Base-by-base conservation (phyloP, 2,797 vertebrate genomes). In the Lycodopsis pacificus region DNA sequence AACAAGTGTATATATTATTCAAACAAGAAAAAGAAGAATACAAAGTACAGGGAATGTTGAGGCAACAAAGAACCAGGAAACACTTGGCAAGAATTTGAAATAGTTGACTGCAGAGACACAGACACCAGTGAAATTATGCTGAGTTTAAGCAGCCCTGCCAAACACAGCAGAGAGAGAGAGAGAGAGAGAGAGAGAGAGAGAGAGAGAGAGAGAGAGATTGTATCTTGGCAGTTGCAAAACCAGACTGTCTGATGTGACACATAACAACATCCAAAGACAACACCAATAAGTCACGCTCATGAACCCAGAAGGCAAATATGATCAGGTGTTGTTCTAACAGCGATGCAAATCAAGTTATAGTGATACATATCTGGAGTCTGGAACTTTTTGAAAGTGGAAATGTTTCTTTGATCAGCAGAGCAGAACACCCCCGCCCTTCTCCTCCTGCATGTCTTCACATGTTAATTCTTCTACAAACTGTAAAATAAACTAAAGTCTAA, bases 301-400 rank as follows among this genome's bases (percentile, higher is more conserved):
- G 73, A 80, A 56, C 74, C 85, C 82, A 63, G 66, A 67, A 88
- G 86, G 87, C 89, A 91, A 92, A 91, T 87, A 48, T 66, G 51
- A 86, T 87, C 84, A 83, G 76, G 76, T 88, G 79, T 82, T 76
- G 72, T 89, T 88, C 82, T 73, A 76, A 84, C 87, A 66, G 80
- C 19, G 25, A 91, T 89, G 88, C 88, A 92, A 91, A 92, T 91
- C 19, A 71, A 76, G 77, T 44, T 46, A 77, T 88, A 91, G 80
- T 88, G 86, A 80, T 84, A 88, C 86, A 89, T 81, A 79, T 65
- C 78, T 72, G 76, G 63, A 42, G 58, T 51, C 62, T 67, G 75
- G 38, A 13, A 54, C 46, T 20, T 62, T 78, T 40, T 36, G 20
- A 17, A 63, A 19, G 65, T 66, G n/a, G 38, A 82, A n/a, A 70